Conservation (phyloP, 1,140 invertebrate species). For the Sycobia sp. region DNA sequence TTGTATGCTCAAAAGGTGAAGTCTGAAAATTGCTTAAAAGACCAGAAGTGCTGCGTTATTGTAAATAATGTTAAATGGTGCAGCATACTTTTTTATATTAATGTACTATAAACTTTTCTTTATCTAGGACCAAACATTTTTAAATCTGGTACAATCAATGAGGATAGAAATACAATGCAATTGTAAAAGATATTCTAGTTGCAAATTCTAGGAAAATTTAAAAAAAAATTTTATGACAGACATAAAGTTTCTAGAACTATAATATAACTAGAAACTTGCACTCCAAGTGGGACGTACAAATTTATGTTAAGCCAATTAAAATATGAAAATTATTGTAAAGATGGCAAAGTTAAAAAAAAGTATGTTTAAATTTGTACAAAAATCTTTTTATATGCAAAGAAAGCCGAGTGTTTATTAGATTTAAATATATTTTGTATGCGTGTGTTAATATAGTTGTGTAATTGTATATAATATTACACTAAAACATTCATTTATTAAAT, state of each 20-base stretch:
- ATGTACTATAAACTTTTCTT: constrained; percentile 20
- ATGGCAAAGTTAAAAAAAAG: constrained; percentile 15
- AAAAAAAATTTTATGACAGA: constrained; percentile 13
- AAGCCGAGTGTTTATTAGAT: constrained; percentile 26
- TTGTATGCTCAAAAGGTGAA: constrained; percentile 21
- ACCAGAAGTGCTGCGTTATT: constrained; percentile 29
- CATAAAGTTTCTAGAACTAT: constrained; percentile 24
- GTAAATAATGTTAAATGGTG: constrained; percentile 23
- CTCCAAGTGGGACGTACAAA: constrained; percentile 31
- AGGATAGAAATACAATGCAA: neutral
- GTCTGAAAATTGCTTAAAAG: constrained; percentile 27
- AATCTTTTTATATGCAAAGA: constrained; percentile 28
- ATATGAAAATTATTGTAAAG: constrained; percentile 10
- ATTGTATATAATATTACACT: constrained; percentile 26
- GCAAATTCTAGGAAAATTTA: neutral
- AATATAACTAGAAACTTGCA: constrained; percentile 28
- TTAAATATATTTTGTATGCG: constrained; percentile 34
- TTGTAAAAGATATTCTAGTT: constrained; percentile 8
- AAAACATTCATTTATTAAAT: constrained; percentile 30
- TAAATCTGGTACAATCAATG: neutral
- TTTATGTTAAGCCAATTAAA: constrained; percentile 28
- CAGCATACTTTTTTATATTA: constrained; percentile 5
- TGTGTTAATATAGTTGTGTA: constrained; percentile 24
- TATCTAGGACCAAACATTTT: constrained; percentile 20
- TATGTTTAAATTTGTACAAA: constrained; percentile 29